Percentiles rank a stretch among this genome's conserved stretches.
Evolutionary conservation across 2,888 invertebrate genomes (phyloP).

Genomic region (Apotomis capreana): DNA sequence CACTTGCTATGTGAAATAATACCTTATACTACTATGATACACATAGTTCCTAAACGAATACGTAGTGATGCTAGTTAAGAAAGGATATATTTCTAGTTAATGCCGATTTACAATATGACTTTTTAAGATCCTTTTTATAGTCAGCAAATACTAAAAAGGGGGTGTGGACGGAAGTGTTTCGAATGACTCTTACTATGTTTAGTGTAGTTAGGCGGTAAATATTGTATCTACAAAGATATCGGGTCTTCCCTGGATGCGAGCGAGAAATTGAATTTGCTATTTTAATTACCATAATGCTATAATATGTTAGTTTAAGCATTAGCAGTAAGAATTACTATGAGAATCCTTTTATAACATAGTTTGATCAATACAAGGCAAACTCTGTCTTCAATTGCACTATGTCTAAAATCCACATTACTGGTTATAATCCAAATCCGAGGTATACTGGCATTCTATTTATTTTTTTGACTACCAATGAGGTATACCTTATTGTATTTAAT

Average conservation of each 20-base stretch:
- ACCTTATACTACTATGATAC: neutral
- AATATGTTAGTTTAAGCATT: too few relatives aligned
- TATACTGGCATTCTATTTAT: too few relatives aligned
- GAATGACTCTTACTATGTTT: slow-evolving; percentile 6
- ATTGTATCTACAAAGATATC: neutral
- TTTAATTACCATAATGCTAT: neutral
- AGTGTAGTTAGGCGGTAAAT: neutral
- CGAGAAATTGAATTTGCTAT: neutral
- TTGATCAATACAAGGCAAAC: too few relatives aligned
- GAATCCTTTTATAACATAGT: too few relatives aligned
- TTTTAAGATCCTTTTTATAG: neutral
- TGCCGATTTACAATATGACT: neutral
- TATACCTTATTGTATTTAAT: too few relatives aligned
- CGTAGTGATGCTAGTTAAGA: neutral
- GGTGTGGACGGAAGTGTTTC: slow-evolving; percentile 29
- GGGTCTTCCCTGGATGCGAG: neutral
- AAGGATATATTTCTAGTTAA: neutral
- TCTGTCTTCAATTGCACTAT: too few relatives aligned
- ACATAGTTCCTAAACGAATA: neutral
- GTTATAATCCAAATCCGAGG: too few relatives aligned
- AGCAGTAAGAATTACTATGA: too few relatives aligned
- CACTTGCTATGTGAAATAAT: slow-evolving; percentile 16
- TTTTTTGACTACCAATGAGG: too few relatives aligned
- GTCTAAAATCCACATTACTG: too few relatives aligned
- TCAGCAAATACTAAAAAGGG: slow-evolving; percentile 14